Evolutionary conservation across 2,888 invertebrate species (phyloP).

Genomic region (Sminthurides aquaticus): DNA sequence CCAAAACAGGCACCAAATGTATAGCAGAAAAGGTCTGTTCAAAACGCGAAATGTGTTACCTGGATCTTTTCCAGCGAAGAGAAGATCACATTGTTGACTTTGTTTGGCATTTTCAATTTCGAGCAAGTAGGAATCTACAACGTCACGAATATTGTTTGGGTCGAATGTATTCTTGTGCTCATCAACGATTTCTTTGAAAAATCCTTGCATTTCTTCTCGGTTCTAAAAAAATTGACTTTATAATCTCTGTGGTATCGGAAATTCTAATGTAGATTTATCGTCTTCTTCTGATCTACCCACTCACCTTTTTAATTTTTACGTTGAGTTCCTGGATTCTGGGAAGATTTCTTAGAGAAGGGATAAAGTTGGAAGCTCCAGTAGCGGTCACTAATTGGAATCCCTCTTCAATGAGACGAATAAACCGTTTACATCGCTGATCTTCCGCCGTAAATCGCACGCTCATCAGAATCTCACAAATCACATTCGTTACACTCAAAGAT

Average conservation of each 20-base stretch:
- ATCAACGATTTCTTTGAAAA: constrained; percentile 75
- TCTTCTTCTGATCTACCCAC: neutral
- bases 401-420: constrained; percentile 81
- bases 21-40: too few species aligned
- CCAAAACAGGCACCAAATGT: too few species aligned
- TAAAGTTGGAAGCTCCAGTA: constrained; percentile 72
- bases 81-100: constrained; percentile 62
- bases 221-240: constrained; percentile 55
- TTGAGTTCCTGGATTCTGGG: constrained; percentile 46
- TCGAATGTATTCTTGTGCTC: constrained; percentile 71
- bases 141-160: constrained; percentile 65
- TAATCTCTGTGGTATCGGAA: neutral
- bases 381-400: constrained; percentile 81
- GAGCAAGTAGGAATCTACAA: constrained; percentile 75
- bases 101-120: constrained; percentile 76
- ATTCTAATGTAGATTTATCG: neutral
- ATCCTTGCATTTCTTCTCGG: constrained; percentile 74
- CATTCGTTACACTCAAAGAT: constrained; percentile 77
- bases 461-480: constrained; percentile 85
- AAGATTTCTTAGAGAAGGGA: constrained; percentile 65
- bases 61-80: constrained; percentile 79
- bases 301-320: constrained; percentile 39
- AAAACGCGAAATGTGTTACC: too few species aligned
- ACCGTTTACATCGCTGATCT: constrained; percentile 66
- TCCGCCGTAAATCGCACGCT: constrained; percentile 72